phyloP scores from a whole-genome alignment of 2,888 invertebrate genomes.

The Gortyna flavago region DNA sequence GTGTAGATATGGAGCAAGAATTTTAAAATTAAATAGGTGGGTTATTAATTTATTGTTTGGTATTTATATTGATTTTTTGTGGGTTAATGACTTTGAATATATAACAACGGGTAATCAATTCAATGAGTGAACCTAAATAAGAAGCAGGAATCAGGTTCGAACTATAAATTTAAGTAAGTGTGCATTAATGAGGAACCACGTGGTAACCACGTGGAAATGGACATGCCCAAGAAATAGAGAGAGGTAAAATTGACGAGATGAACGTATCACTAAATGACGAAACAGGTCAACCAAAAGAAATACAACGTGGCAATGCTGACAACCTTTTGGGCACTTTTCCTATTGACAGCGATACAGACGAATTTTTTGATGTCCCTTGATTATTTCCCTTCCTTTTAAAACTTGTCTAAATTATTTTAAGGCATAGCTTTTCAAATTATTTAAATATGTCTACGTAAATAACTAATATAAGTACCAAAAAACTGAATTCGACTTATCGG shows the following conservation, averaged over 20 bases:
- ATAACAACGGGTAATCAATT: not conserved
- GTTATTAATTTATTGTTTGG: constrained; percentile 44
- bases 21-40: constrained; percentile 18
- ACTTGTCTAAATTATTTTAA: too few species aligned
- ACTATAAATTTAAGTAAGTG: not conserved
- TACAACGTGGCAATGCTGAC: too few species aligned
- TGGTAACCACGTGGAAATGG: not conserved
- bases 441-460: too few species aligned
- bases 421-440: too few species aligned
- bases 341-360: too few species aligned
- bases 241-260: not conserved
- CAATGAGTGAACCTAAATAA: not conserved
- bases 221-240: not conserved
- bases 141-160: not conserved
- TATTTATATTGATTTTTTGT: constrained; percentile 24
- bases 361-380: too few species aligned
- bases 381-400: too few species aligned
- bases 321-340: too few species aligned
- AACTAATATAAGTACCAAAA: too few species aligned
- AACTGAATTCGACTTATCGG: not conserved
- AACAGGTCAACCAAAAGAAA: not conserved
- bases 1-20: constrained; percentile 41
- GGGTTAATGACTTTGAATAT: constrained; percentile 7
- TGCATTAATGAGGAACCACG: not conserved
- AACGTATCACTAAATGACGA: not conserved